Percentiles rank a stretch among this genome's conserved stretches.
Evolutionary conservation across 2,113 vertebrate genomes (phyloP).

Genomic region (Orientallactaga bullata): DNA sequence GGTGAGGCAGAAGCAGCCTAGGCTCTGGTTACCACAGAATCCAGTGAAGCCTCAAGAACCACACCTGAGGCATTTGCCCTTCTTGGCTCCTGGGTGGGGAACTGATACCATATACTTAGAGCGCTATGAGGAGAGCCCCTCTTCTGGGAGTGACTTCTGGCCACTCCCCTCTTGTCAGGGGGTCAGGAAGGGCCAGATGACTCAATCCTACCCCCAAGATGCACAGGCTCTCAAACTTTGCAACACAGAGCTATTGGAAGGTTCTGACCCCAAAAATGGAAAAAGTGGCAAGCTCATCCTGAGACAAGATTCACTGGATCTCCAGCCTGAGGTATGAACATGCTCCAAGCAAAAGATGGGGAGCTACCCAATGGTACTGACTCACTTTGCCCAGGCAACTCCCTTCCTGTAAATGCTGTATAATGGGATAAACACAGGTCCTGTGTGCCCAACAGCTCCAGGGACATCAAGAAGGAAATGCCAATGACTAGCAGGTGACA

Average conservation of each 20-base stretch:
- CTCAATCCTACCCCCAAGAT: background rate
- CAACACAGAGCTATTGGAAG: background rate
- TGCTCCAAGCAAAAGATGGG: background rate
- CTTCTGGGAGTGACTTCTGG: background rate
- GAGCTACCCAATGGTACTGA: background rate
- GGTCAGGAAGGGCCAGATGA: background rate
- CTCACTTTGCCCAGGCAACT: background rate
- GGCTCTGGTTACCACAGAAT: background rate
- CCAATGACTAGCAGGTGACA: background rate
- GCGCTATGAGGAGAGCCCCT: background rate
- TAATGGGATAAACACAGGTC: rapidly evolving
- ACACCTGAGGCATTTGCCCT: background rate
- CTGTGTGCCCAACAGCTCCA: background rate
- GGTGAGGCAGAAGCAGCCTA: rapidly evolving
- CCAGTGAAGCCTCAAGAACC: background rate
- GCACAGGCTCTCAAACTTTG: background rate
- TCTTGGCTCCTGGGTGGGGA: background rate
- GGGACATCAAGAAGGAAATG: background rate
- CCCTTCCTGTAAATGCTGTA: rapidly evolving
- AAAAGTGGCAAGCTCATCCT: background rate
- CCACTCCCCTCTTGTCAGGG: background rate
- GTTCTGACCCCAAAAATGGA: background rate
- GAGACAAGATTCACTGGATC: background rate
- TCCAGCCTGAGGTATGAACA: background rate
- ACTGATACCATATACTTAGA: too few species aligned